Evolutionary conservation across 2,113 vertebrate species (phyloP).

Genomic region (Epinephelus moara): DNA sequence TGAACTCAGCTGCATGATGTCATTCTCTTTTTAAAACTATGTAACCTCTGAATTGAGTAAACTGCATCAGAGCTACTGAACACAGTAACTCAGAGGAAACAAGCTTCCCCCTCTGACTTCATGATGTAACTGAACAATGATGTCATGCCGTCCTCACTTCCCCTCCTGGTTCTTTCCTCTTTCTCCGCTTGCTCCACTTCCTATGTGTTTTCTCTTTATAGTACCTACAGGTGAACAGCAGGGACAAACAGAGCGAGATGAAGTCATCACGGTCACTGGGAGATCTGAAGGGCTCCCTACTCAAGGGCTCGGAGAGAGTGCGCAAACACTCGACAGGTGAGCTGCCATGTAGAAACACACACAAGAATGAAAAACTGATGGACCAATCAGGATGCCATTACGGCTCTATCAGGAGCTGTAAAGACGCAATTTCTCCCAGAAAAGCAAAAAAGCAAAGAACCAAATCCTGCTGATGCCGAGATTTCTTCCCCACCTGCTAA

Average conservation of each 20-base stretch:
- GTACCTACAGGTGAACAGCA: conserved; percentile 91
- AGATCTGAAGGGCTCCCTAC: conserved; percentile 91
- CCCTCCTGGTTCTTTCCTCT: not conserved
- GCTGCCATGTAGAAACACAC: conserved; percentile 16
- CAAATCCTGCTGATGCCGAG: conserved; percentile 20
- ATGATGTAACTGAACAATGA: conserved; percentile 48
- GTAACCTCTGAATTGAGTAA: not conserved
- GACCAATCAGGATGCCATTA: not conserved
- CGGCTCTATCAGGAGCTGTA: not conserved
- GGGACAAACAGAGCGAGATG: conserved; percentile 92
- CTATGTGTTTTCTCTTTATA: conserved; percentile 40
- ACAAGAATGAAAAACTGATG: not conserved
- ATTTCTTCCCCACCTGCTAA: conserved; percentile 17
- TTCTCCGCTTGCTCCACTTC: not conserved
- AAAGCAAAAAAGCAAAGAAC: not conserved
- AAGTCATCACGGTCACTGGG: conserved; percentile 91
- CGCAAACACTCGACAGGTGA: conserved; percentile 93
- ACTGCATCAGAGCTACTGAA: not conserved
- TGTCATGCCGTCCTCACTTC: conserved; percentile 50
- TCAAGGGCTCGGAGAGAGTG: conserved; percentile 89
- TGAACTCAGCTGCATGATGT: conserved; percentile 4
- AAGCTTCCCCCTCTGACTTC: not conserved
- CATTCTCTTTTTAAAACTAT: conserved; percentile 1
- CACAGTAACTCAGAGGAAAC: conserved; percentile 5
- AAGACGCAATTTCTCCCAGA: conserved; percentile 2